phyloP scores from a whole-genome alignment of 2,797 vertebrate species.

The Poecilia picta region DNA sequence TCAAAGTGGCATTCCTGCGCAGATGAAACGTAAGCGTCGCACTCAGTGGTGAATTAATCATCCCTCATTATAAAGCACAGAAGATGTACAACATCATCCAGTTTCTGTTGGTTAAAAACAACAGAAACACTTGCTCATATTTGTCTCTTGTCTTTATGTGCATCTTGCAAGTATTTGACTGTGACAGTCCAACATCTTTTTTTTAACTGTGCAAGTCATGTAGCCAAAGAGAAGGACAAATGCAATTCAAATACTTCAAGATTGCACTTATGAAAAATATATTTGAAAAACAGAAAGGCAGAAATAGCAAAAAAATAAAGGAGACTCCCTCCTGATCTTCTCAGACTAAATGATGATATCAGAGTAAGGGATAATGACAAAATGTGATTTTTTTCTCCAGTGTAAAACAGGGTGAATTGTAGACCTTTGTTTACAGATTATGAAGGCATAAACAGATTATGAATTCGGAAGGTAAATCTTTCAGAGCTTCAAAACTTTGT shows the following conservation, averaged over 20 bases:
- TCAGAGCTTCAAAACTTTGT: conserved; percentile 3
- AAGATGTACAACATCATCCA: conserved; percentile 52
- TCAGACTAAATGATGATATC: neutral
- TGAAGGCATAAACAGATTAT: conserved; percentile 14
- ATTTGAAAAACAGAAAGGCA: neutral
- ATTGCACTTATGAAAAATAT: neutral
- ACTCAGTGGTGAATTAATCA: conserved; percentile 58
- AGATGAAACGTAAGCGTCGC: conserved; percentile 44
- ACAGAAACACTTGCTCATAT: conserved; percentile 45
- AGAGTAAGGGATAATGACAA: neutral
- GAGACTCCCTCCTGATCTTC: neutral
- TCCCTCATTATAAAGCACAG: conserved; percentile 52
- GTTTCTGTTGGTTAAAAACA: conserved; percentile 68
- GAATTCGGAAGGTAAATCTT: conserved; percentile 23
- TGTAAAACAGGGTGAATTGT: neutral
- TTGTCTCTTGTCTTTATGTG: conserved; percentile 53
- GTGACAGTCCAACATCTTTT: conserved; percentile 19
- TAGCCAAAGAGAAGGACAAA: neutral
- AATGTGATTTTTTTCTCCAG: neutral
- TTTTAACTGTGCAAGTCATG: conserved; percentile 5
- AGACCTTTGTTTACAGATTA: neutral
- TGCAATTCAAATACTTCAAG: neutral
- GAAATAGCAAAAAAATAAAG: neutral
- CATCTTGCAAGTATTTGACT: conserved; percentile 43
- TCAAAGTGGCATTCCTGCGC: conserved; percentile 47